These are phyloP conservation scores for Amblyornis subalaris DNA, from an alignment of 2,113 vertebrate species.

Conservation along the genomic window DNA sequence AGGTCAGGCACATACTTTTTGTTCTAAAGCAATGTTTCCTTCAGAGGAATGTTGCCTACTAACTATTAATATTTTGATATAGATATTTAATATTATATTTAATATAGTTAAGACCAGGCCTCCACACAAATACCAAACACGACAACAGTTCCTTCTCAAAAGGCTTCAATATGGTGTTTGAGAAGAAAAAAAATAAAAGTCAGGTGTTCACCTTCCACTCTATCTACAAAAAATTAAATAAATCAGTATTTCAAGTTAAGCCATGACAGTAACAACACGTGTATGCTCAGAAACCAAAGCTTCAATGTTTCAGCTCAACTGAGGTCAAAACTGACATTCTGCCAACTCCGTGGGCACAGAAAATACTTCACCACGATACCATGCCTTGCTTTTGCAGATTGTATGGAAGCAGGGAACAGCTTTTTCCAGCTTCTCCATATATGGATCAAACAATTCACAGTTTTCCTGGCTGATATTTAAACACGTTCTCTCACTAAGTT, in stretches of 20 bases:
- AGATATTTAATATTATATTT: not conserved
- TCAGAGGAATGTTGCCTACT: not conserved
- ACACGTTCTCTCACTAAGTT: not conserved
- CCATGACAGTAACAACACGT: not conserved
- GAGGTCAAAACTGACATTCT: not conserved
- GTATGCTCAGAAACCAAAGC: not conserved
- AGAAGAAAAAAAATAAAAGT: not conserved
- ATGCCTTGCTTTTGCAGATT: not conserved
- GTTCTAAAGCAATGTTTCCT: not conserved
- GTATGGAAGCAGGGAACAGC: not conserved
- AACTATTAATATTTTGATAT: not conserved
- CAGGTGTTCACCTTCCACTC: not conserved
- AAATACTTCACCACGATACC: not conserved
- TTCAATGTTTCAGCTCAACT: not conserved
- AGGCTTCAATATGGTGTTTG: not conserved
- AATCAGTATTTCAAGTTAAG: not conserved
- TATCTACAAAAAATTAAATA: not conserved
- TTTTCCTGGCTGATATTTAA: not conserved
- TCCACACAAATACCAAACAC: not conserved
- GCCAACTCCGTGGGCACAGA: not conserved
- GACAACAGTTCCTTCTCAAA: not conserved
- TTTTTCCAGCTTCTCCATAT: not conserved
- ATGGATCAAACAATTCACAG: not conserved
- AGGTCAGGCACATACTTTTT: not conserved
- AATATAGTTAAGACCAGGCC: not conserved